Conservation (phyloP, 2,797 vertebrate genomes). For the Steatocranus sp. region DNA sequence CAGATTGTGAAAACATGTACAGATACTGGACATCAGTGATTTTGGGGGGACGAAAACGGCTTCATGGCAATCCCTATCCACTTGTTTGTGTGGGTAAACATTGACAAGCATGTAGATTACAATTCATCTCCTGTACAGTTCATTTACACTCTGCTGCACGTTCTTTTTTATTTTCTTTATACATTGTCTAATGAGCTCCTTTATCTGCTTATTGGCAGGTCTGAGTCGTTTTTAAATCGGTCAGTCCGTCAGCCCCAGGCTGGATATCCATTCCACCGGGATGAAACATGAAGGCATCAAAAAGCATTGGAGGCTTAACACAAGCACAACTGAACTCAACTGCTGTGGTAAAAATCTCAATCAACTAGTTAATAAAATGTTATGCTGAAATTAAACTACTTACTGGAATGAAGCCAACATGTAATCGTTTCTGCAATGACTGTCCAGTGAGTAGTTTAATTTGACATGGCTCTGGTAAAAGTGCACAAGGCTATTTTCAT, state of each 20-base stretch:
- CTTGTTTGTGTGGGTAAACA: not conserved
- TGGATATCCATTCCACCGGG: conserved; percentile 68
- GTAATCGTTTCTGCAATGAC: not conserved
- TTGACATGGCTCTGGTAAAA: not conserved
- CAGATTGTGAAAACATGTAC: not conserved
- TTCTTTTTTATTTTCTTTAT: conserved; percentile 7
- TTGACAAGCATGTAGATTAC: not conserved
- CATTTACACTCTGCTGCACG: conserved; percentile 5
- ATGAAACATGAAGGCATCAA: conserved; percentile 78
- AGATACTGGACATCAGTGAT: not conserved
- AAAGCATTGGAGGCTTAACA: conserved; percentile 62
- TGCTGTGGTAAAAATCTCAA: not conserved
- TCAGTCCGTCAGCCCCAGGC: conserved; percentile 77
- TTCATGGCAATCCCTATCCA: conserved; percentile 5
- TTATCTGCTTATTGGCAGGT: conserved; percentile 53
- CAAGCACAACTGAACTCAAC: conserved; percentile 48
- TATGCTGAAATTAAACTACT: not conserved
- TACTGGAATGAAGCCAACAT: not conserved
- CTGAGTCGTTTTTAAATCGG: conserved; percentile 35
- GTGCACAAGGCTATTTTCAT: not conserved
- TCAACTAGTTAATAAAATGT: not conserved
- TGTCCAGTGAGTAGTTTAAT: not conserved
- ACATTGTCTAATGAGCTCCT: conserved; percentile 53
- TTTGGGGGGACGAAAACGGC: not conserved
- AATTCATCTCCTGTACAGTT: conserved; percentile 16